These are phyloP conservation scores for Drosophila punjabiensis DNA, from an alignment of 1,140 invertebrate species.

Conservation along the genomic window DNA sequence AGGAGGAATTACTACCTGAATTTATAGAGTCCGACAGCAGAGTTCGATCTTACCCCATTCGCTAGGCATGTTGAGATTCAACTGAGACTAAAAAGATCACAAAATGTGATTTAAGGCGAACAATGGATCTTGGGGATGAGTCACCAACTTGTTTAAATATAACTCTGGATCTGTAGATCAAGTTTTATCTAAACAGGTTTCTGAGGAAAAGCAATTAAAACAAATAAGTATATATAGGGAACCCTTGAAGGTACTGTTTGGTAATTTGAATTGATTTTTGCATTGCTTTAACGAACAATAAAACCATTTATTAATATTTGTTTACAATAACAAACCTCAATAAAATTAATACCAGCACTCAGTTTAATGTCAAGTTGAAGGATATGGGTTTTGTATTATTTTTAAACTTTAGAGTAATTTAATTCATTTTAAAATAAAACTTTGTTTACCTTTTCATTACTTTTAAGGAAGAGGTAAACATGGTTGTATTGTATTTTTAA, in stretches of 20 bases:
- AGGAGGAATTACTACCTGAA: background rate
- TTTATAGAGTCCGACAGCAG: background rate
- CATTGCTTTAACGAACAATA: too few relatives aligned
- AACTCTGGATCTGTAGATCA: background rate
- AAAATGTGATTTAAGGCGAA: background rate
- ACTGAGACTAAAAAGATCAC: slow-evolving; percentile 1
- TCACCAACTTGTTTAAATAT: slow-evolving; percentile 18
- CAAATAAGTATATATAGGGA: background rate
- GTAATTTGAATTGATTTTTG: too few relatives aligned
- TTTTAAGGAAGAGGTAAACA: too few relatives aligned
- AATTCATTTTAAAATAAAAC: background rate
- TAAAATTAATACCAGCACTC: background rate
- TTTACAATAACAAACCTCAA: too few relatives aligned
- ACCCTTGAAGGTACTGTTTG: slow-evolving; percentile 1
- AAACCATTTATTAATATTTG: too few relatives aligned
- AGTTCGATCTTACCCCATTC: slow-evolving; percentile 31
- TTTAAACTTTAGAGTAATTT: background rate
- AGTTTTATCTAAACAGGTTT: slow-evolving; percentile 27
- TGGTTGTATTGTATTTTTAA: too few relatives aligned
- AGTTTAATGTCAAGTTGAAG: background rate
- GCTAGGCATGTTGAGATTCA: slow-evolving; percentile 42
- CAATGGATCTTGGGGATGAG: slow-evolving; percentile 7
- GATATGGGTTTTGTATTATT: background rate
- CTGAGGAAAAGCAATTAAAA: background rate
- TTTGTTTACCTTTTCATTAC: background rate